These are phyloP conservation scores for Phymorhynchus buccinoides DNA, from an alignment of 1,140 invertebrate species.

Conservation along the genomic window DNA sequence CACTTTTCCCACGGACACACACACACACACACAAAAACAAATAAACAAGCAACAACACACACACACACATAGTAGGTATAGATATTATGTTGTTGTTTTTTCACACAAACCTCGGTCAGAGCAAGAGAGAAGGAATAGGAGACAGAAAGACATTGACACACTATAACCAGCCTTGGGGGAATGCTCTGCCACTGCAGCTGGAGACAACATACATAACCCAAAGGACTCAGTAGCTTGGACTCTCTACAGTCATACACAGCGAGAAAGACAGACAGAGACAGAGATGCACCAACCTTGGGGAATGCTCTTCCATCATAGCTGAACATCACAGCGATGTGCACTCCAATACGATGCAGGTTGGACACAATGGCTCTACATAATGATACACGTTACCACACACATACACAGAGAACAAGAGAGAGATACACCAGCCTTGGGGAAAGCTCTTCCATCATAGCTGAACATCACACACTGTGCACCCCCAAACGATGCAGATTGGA, in stretches of 20 bases:
- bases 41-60: no score
- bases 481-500: constrained; percentile 98
- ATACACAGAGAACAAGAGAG: no score
- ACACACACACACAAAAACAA: no score
- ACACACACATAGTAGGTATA: no score
- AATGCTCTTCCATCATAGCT: constrained; percentile 92
- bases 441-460: constrained; percentile 91
- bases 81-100: neutral
- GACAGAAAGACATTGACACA: no score
- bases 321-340: constrained; percentile 93
- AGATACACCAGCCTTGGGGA: constrained; percentile 82
- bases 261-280: no score
- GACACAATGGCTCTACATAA: constrained; percentile 93
- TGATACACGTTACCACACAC: no score
- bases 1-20: no score
- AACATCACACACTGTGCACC: constrained; percentile 92
- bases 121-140: no score
- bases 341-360: constrained; percentile 96
- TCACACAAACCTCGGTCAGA: neutral
- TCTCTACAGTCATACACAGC: no score
- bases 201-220: constrained; percentile 92
- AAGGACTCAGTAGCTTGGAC: constrained; percentile 96
- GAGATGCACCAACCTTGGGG: no score
- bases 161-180: no score
- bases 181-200: constrained; percentile 90